These are phyloP conservation scores for Hemithea aestivaria DNA, from an alignment of 2,888 invertebrate species.

Conservation along the genomic window DNA sequence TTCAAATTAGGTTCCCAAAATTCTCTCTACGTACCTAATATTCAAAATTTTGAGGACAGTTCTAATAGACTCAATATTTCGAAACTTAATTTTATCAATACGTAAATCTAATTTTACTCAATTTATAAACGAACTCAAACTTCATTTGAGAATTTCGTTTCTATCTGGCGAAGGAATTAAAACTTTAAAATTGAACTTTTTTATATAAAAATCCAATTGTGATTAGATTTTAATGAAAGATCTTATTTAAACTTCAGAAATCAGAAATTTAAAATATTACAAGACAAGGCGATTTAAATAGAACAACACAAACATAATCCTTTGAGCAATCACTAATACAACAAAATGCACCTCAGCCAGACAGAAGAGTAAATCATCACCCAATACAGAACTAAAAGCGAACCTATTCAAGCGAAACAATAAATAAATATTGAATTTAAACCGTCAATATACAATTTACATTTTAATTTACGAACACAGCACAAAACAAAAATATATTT, in stretches of 20 bases:
- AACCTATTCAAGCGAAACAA: slow-evolving; percentile 72
- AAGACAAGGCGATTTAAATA: slow-evolving; percentile 49
- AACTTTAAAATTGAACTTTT: slow-evolving; percentile 28
- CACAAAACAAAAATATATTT: slow-evolving; percentile 70
- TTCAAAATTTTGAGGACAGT: slow-evolving; percentile 55
- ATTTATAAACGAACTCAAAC: slow-evolving; percentile 53
- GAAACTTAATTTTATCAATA: slow-evolving; percentile 53
- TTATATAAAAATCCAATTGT: too few species aligned
- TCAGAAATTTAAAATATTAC: slow-evolving; percentile 37
- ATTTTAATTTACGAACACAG: slow-evolving; percentile 77
- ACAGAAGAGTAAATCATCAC: slow-evolving; percentile 51
- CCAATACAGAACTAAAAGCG: slow-evolving; percentile 52
- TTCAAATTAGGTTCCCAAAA: slow-evolving; percentile 59
- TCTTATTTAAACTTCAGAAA: too few species aligned
- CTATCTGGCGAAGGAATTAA: slow-evolving; percentile 66
- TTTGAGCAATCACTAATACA: slow-evolving; percentile 65
- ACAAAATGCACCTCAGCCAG: slow-evolving; percentile 69
- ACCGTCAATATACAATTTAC: slow-evolving; percentile 77
- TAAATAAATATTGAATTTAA: slow-evolving; percentile 76
- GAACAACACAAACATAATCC: slow-evolving; percentile 59
- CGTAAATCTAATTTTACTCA: slow-evolving; percentile 33
- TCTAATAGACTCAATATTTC: slow-evolving; percentile 54
- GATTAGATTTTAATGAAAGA: too few species aligned
- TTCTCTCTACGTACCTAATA: slow-evolving; percentile 59
- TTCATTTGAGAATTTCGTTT: slow-evolving; percentile 33